Base-by-base conservation (phyloP, 2,888 invertebrate species). In the Temnothorax unifasciatus region DNA sequence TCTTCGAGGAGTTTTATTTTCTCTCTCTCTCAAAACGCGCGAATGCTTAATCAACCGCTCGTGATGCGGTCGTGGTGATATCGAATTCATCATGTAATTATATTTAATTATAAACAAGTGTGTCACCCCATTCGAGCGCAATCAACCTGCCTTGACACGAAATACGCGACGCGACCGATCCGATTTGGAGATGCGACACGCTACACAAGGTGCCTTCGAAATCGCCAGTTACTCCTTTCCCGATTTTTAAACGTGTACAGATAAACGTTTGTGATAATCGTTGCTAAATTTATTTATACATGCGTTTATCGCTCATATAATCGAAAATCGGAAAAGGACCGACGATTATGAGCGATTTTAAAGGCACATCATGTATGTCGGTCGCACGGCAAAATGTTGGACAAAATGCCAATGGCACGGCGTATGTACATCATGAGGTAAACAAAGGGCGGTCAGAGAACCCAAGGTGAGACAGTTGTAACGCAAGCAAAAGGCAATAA, bases 401-500 rank as follows among this genome's bases (percentile, higher is more conserved):
- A 25, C 25, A 21, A 64, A 64, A 44, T 29, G 77, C 29, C 50
- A 76, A 21, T 64, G 57, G 79, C 82, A 52, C n/a, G 41, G 41
- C 9, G 8, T 76, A 57, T 29, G 54, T 29, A 79, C 73, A 81
- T 47, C 74, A 73, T 73, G 74, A 81, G 74, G 74, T 73, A 77
- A 77, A 79, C 29, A 73, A 66, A 84, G 74, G 71, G 41, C 18
- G 25, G 18, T 38, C 21, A 44, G 52, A 59, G 54, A 47, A 81
- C 29, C 77, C 69, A 81, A 47, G 59, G 54, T 47, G 41, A 63
- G 50, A 64, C 52, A 8, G 76, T 79, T 63, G 59, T 47, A 47
- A 81, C 79, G 59, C 79, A 83, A 79, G 52, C 69, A 69, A 63
- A 85, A 89, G 44, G 82, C 63, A 89, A 79, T 88, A 85, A 34